phyloP scores from a whole-genome alignment of 2,113 vertebrate genomes.

The Ranitomeya imitator region DNA sequence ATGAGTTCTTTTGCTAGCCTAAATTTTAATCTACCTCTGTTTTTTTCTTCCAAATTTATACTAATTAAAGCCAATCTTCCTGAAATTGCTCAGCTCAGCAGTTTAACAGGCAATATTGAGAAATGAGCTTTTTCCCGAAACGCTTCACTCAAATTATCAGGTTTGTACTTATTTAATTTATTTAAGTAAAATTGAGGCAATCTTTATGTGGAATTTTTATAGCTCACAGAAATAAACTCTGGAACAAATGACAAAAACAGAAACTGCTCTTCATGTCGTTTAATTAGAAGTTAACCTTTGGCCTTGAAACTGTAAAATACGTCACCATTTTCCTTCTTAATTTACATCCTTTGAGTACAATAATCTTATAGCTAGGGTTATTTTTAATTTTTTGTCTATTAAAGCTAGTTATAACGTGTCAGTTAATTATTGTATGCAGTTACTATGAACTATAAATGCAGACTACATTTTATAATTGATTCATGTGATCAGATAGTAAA shows the following conservation, averaged over 20 bases:
- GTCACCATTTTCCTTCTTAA: not conserved
- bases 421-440: not conserved
- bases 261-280: not conserved
- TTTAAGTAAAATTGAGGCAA: not conserved
- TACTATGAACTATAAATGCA: not conserved
- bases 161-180: slow-evolving; percentile 39
- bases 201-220: slow-evolving; percentile 6
- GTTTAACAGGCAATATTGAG: slow-evolving; percentile 17
- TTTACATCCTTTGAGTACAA: not conserved
- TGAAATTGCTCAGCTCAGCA: slow-evolving; percentile 29
- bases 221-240: slow-evolving; percentile 18
- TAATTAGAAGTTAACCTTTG: not conserved
- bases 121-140: not conserved
- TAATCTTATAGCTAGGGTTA: not conserved
- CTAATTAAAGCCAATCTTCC: slow-evolving; percentile 43
- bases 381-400: not conserved
- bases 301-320: not conserved
- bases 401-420: not conserved
- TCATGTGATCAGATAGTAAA: not conserved
- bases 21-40: not conserved
- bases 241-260: slow-evolving; percentile 6
- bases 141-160: slow-evolving; percentile 2
- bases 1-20: not conserved
- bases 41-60: not conserved
- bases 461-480: not conserved